Evolutionary conservation across 2,888 invertebrate genomes (phyloP), one percentile per base, ranked within the genome.

Genomic region (Rhodophaea formosa): DNA sequence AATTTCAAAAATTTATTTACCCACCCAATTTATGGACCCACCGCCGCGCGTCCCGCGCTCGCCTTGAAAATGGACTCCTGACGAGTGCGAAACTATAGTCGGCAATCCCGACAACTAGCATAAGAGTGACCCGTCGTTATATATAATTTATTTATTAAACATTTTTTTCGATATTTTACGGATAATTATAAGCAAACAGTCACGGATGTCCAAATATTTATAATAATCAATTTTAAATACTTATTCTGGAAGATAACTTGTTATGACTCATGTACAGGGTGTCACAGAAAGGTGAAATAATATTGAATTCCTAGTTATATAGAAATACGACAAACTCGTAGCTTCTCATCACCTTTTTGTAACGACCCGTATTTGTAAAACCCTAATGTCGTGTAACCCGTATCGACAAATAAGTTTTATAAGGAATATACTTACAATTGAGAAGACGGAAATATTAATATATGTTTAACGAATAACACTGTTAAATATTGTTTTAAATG

Each of bases 361-460:
- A 23, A 23, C 23, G 5, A 2, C 5, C 23, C 5, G 23, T 23
- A 23, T 23, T n/a, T 3, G 5, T 23, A 23, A 77, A 72, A 70
- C 70, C 67, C 69, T 70, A 71, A 62, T 67, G 64, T 76, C 77
- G 71, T 65, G 61, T 62, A 62, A 71, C 75, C 72, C 75, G 74
- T 77, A 75, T 75, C 71, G 70, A 74, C 68, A 72, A 70, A 70
- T 71, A 58, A 70, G 63, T 70, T 69, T 71, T 63, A 62, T 68
- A 63, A 64, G 63, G 64, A 72, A 69, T 71, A 70, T 75, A 79
- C 72, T 56, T 56, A 56, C 47, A 49, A 76, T 63, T 77, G 66
- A 74, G 79, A 84, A 81, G 77, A 81, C 78, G 64, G 75, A 77
- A 69, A 66, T 61, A 61, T 63, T 57, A 51, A 57, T 66, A 64